Conservation (phyloP, 2,797 vertebrate genomes). For the Danio choprae region DNA sequence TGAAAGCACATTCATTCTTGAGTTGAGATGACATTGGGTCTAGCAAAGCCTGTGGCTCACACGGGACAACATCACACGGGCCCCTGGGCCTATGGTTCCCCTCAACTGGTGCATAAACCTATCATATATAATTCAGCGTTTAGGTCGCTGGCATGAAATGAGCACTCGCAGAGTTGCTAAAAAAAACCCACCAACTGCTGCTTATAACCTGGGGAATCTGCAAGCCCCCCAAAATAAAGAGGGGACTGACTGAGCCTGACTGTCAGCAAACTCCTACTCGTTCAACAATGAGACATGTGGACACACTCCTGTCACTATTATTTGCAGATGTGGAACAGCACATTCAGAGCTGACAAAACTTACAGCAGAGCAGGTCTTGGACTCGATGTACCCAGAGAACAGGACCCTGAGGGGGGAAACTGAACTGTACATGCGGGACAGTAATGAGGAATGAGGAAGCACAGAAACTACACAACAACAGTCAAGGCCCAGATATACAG, state of each 20-base stretch:
- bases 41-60: not conserved
- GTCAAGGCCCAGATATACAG: not conserved
- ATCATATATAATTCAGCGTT: constrained; percentile 5
- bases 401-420: not conserved
- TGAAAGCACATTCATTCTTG: constrained; percentile 7
- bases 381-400: not conserved
- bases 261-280: not conserved
- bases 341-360: not conserved
- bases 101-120: not conserved
- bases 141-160: not conserved
- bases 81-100: not conserved
- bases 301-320: constrained; percentile 16
- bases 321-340: not conserved
- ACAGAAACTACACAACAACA: not conserved
- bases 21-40: not conserved
- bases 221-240: not conserved
- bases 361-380: not conserved
- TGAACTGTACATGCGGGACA: not conserved
- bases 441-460: not conserved
- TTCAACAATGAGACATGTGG: not conserved
- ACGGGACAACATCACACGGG: not conserved
- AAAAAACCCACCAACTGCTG: not conserved
- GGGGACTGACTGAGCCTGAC: not conserved
- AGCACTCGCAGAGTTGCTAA: not conserved
- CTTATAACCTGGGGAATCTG: not conserved